Evolutionary conservation across 2,113 vertebrate species (phyloP).

Genomic region (Lamprologus speciosus): DNA sequence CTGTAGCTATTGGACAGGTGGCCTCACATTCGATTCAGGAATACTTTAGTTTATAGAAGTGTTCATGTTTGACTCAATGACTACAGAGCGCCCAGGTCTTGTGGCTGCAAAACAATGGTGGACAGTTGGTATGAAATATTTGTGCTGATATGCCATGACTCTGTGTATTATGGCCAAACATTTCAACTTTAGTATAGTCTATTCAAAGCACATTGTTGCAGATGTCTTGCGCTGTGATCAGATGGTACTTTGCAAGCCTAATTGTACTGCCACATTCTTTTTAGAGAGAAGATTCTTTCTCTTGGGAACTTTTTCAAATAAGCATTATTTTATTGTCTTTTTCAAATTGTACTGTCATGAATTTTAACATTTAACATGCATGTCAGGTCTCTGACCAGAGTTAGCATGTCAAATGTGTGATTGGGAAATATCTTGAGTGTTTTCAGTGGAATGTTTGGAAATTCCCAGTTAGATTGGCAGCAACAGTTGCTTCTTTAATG

Average conservation of each 20-base stretch:
- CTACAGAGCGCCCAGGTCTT: background rate
- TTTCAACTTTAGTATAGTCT: background rate
- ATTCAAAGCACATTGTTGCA: background rate
- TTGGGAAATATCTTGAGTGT: background rate
- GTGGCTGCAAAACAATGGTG: background rate
- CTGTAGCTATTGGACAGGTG: background rate
- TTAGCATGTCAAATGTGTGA: background rate
- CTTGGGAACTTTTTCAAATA: background rate
- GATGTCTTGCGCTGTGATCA: background rate
- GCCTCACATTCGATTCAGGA: background rate
- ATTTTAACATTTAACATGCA: background rate
- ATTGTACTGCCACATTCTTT: background rate
- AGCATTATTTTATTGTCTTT: background rate
- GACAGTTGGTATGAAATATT: background rate
- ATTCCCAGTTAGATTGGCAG: background rate
- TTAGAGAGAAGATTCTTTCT: background rate
- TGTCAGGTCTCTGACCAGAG: background rate
- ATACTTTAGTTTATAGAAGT: background rate
- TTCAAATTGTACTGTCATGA: background rate
- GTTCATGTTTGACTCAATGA: background rate
- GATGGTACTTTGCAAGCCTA: background rate
- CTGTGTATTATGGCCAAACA: background rate
- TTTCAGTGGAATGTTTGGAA: background rate
- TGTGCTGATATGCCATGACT: background rate
- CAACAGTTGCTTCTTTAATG: background rate